Conservation (phyloP, 2,888 invertebrate species). For the Calliscelio sp. region DNA sequence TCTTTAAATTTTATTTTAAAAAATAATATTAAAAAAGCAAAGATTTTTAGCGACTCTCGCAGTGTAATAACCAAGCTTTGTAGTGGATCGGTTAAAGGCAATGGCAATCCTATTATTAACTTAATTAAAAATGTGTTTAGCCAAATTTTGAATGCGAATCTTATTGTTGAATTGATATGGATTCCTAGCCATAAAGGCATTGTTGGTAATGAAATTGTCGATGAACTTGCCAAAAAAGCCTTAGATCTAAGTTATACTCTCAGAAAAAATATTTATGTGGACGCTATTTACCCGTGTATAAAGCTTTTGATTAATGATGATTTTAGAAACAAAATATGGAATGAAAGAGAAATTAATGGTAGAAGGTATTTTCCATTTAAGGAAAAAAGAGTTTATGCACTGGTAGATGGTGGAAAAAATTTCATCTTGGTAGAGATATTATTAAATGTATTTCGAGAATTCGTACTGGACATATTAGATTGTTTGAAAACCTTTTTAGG, state of each 20-base stretch:
- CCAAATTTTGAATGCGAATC: no score
- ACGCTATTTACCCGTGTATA: neutral
- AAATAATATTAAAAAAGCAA: neutral
- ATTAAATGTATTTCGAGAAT: slow-evolving; percentile 22
- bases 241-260: neutral
- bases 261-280: neutral
- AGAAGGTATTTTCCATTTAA: slow-evolving; percentile 24
- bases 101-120: neutral
- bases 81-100: no score
- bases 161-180: neutral
- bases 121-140: neutral
- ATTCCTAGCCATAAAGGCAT: slow-evolving; percentile 6
- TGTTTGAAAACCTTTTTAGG: slow-evolving; percentile 10
- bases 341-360: slow-evolving; percentile 10
- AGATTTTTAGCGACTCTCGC: neutral
- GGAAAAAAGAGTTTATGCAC: slow-evolving; percentile 10
- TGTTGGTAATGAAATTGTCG: slow-evolving; percentile 14
- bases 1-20: neutral
- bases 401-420: slow-evolving; percentile 23
- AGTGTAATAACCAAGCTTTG: neutral
- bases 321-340: neutral
- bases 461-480: slow-evolving; percentile 23
- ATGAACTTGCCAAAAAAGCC: neutral
- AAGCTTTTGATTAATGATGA: neutral
- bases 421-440: neutral